phyloP scores from a whole-genome alignment of 2,113 vertebrate genomes.

The Megalops atlanticus region DNA sequence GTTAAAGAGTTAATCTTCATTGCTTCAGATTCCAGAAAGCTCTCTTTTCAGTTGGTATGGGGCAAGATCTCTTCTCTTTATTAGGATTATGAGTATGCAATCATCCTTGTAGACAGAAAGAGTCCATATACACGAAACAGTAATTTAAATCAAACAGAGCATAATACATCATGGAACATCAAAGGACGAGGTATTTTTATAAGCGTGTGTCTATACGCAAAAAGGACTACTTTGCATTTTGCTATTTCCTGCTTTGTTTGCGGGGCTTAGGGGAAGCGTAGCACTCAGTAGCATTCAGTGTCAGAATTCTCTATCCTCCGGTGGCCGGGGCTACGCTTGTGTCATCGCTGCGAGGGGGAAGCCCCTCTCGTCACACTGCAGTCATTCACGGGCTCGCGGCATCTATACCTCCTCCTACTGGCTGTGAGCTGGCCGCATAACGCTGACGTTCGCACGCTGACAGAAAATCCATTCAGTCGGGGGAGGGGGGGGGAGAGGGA shows the following conservation, averaged over 20 bases:
- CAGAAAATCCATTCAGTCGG: constrained; percentile 1
- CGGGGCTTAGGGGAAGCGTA: no score
- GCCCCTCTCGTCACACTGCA: not conserved
- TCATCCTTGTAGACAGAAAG: not conserved
- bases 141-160: no score
- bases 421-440: not conserved
- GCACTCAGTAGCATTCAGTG: not conserved
- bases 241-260: no score
- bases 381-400: not conserved
- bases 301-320: not conserved
- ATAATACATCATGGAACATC: no score
- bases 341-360: not conserved
- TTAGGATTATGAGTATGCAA: not conserved
- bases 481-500: not conserved
- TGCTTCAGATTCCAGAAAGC: not conserved
- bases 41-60: not conserved
- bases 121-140: no score
- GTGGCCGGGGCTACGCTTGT: not conserved
- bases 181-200: no score
- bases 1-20: not conserved
- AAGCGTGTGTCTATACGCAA: no score
- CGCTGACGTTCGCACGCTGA: not conserved
- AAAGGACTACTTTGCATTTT: no score
- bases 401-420: not conserved
- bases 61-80: not conserved